Evolutionary conservation across 2,797 vertebrate genomes (phyloP).

Genomic region (Tokudaia tokunoshimensis): DNA sequence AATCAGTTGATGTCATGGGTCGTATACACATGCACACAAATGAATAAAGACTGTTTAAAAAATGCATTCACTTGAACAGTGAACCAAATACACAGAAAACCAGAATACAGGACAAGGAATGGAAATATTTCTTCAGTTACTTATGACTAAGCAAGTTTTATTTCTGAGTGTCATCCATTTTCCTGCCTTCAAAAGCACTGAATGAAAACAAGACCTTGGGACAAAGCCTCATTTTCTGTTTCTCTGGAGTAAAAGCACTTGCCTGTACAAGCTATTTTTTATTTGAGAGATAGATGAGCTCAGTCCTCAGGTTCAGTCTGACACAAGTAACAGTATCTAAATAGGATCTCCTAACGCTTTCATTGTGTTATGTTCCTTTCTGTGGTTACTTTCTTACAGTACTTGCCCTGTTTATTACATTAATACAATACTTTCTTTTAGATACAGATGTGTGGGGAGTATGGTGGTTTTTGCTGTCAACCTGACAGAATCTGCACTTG

Average conservation of each 20-base stretch:
- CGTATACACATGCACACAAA: too few relatives aligned
- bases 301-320: not conserved
- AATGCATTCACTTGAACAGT: not conserved
- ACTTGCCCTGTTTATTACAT: not conserved
- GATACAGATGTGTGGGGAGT: not conserved
- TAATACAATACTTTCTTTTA: not conserved
- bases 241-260: constrained; percentile 21
- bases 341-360: constrained; percentile 8
- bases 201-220: constrained; percentile 3
- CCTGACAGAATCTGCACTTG: not conserved
- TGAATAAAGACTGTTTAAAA: not conserved
- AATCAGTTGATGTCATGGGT: not conserved
- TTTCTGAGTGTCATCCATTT: not conserved
- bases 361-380: not conserved
- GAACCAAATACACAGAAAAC: not conserved
- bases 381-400: not conserved
- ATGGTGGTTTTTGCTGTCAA: not conserved
- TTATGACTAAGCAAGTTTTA: not conserved
- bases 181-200: constrained; percentile 22
- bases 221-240: not conserved
- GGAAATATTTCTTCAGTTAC: not conserved
- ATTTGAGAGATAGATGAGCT: not conserved
- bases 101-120: not conserved
- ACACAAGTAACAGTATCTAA: not conserved
- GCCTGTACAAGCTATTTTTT: not conserved